A percentile compares a stretch with the other conserved stretches of the same genome.
Evolutionary conservation across 2,888 invertebrate genomes (phyloP).

Genomic region (Megamerina dolium): DNA sequence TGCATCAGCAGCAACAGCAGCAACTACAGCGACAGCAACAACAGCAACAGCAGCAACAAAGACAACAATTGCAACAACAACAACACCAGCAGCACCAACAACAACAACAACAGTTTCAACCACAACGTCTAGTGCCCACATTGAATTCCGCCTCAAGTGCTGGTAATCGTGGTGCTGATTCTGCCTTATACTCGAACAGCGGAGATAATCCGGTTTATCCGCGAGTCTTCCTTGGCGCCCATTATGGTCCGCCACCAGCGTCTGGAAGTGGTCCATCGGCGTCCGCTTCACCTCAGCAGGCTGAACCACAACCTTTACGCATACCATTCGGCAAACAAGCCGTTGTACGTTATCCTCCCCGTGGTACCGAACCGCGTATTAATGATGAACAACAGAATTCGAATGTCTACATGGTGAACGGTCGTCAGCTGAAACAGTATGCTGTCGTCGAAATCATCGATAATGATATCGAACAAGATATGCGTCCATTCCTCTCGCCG

Average conservation of each 20-base stretch:
- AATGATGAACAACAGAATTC: constrained; percentile 12
- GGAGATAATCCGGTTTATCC: background rate
- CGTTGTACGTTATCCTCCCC: constrained; percentile 23
- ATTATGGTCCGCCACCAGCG: background rate
- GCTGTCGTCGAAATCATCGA: constrained; percentile 46
- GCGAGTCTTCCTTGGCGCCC: background rate
- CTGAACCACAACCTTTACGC: constrained; percentile 25
- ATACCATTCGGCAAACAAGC: constrained; percentile 36
- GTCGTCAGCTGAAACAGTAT: constrained; percentile 46
- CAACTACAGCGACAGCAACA: constrained; percentile 12
- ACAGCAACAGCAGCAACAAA: constrained; percentile 9
- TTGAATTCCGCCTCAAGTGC: background rate
- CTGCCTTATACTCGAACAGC: background rate
- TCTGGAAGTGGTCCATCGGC: constrained; percentile 11
- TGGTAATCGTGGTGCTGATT: background rate
- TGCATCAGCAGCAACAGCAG: constrained; percentile 11
- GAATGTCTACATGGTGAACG: constrained; percentile 37
- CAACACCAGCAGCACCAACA: background rate
- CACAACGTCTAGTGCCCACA: background rate
- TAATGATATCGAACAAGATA: constrained; percentile 40
- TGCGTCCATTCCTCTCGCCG: constrained; percentile 34
- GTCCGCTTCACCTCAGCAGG: constrained; percentile 7
- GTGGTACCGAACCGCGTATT: background rate
- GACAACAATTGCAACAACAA: constrained; percentile 8
- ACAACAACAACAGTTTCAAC: background rate